Conservation (phyloP, 2,797 vertebrate genomes). For the Chiloscyllium punctatum region DNA sequence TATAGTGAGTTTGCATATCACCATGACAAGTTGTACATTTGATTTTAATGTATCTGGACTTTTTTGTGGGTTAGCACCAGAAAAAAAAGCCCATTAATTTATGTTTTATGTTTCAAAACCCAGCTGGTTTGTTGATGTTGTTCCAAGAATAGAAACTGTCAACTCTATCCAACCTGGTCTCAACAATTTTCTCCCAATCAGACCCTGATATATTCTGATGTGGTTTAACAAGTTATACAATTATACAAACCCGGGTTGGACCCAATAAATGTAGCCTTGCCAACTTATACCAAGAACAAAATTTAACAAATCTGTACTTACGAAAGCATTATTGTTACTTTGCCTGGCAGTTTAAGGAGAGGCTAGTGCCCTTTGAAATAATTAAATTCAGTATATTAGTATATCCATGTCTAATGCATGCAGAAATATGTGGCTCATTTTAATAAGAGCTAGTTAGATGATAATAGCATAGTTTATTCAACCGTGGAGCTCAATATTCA, state of each 20-base stretch:
- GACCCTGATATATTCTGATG: neutral
- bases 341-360: neutral
- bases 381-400: conserved; percentile 17
- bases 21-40: neutral
- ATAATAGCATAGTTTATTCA: neutral
- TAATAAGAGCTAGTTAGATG: neutral
- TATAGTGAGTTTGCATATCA: neutral
- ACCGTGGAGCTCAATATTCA: neutral
- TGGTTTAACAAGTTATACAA: neutral
- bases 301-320: neutral
- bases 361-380: neutral
- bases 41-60: neutral
- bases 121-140: neutral
- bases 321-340: neutral
- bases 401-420: neutral
- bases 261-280: neutral
- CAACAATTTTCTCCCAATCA: neutral
- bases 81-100: neutral
- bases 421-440: neutral
- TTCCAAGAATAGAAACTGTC: neutral
- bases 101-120: neutral
- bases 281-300: neutral
- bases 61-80: neutral
- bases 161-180: neutral
- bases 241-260: neutral